Percentiles rank a stretch among this genome's conserved stretches.
Evolutionary conservation across 2,113 vertebrate species (phyloP).

Genomic region (Tachysurus fulvidraco): DNA sequence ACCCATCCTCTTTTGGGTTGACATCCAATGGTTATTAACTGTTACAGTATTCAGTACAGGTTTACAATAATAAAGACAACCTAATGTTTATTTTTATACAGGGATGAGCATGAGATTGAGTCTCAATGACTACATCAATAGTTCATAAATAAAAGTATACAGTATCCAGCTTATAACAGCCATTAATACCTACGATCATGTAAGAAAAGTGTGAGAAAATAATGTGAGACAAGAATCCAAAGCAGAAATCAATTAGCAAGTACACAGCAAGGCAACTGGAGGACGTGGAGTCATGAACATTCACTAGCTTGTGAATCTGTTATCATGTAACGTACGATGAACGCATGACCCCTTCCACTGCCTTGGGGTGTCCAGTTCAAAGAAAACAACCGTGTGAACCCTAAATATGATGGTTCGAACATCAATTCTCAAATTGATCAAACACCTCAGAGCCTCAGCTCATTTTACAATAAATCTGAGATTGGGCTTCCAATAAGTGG

Average conservation of each 20-base stretch:
- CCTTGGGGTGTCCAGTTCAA: not conserved
- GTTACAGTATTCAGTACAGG: no score
- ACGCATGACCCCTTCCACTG: not conserved
- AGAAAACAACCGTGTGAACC: not conserved
- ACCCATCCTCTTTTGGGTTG: not conserved
- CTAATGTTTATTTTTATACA: not conserved
- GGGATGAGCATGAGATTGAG: not conserved
- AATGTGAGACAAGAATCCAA: not conserved
- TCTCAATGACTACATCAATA: not conserved
- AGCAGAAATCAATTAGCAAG: not conserved
- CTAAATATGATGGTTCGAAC: not conserved
- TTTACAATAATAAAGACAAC: not conserved
- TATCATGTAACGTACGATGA: not conserved
- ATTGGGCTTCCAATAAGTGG: not conserved
- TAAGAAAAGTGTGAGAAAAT: not conserved
- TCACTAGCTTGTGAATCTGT: not conserved
- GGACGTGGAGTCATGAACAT: not conserved
- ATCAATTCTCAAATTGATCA: not conserved
- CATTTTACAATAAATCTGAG: constrained; percentile 10
- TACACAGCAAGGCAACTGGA: no score
- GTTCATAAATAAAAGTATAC: not conserved
- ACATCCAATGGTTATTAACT: not conserved
- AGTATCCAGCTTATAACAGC: not conserved
- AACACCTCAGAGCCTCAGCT: not conserved
- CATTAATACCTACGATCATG: not conserved